These are phyloP conservation scores for Synergus itoensis DNA, from an alignment of 2,888 invertebrate species.

Conservation along the genomic window DNA sequence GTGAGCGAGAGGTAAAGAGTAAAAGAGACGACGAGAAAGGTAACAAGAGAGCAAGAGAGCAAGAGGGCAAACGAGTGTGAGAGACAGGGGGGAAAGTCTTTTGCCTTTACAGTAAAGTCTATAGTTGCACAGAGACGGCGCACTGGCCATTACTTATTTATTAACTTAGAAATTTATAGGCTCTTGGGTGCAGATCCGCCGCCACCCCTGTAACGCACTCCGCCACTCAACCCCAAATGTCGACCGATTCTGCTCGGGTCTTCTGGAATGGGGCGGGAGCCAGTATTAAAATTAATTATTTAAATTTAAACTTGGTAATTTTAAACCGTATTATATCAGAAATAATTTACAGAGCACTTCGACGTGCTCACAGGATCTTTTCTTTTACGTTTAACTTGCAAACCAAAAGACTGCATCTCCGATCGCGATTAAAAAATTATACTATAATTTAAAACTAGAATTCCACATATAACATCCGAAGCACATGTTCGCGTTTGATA, in stretches of 20 bases:
- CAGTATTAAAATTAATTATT: constrained; percentile 82
- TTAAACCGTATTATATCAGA: constrained; percentile 78
- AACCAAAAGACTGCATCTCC: too few species aligned
- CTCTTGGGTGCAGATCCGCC: constrained; percentile 73
- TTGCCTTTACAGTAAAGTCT: constrained; percentile 57
- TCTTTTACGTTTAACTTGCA: too few species aligned
- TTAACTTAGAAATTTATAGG: constrained; percentile 78
- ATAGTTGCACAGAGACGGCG: constrained; percentile 66
- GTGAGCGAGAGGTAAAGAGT: constrained; percentile 39
- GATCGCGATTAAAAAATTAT: background rate
- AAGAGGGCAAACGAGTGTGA: constrained; percentile 47
- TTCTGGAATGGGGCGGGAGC: constrained; percentile 67
- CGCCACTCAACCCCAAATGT: constrained; percentile 49
- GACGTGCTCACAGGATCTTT: constrained; percentile 7
- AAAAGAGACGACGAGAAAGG: constrained; percentile 50
- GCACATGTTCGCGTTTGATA: too few species aligned
- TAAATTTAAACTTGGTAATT: constrained; percentile 82
- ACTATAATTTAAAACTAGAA: too few species aligned
- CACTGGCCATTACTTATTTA: constrained; percentile 77
- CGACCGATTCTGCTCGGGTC: constrained; percentile 55
- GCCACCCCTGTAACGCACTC: constrained; percentile 56
- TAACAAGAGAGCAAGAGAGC: constrained; percentile 44
- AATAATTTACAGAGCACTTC: constrained; percentile 73
- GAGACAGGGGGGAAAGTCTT: constrained; percentile 39
- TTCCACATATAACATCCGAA: too few species aligned